Conservation (phyloP, 2,888 invertebrate genomes). For the Orchesellides sinensis region DNA sequence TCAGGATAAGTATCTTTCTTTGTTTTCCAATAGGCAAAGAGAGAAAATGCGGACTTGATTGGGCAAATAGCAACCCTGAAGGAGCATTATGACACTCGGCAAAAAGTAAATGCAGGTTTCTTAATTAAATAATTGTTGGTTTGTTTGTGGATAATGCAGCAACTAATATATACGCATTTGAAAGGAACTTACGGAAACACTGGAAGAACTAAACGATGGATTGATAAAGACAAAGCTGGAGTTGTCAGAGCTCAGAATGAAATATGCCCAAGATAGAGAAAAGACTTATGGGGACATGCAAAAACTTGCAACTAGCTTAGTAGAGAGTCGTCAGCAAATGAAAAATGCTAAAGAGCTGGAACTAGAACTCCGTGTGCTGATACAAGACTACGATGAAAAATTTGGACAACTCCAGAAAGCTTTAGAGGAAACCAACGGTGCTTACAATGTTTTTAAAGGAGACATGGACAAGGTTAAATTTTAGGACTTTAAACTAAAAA, state of each 20-base stretch:
- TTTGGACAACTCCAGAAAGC: constrained; percentile 69
- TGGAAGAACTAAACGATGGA: constrained; percentile 66
- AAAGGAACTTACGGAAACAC: constrained; percentile 54
- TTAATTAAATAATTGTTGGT: neutral
- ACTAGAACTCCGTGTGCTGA: constrained; percentile 63
- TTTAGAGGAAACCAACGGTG: constrained; percentile 68
- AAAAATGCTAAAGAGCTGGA: constrained; percentile 72
- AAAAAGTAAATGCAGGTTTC: constrained; percentile 52
- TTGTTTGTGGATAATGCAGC: neutral
- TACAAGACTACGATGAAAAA: constrained; percentile 73
- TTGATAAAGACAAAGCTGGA: constrained; percentile 67
- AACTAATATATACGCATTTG: too few relatives aligned
- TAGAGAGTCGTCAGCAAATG: constrained; percentile 69
- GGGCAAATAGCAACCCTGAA: constrained; percentile 66
- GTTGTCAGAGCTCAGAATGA: constrained; percentile 67
- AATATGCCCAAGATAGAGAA: constrained; percentile 69
- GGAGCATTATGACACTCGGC: constrained; percentile 67
- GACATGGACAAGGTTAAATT: constrained; percentile 71
- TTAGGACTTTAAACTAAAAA: neutral
- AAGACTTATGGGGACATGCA: constrained; percentile 72
- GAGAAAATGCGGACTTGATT: constrained; percentile 69
- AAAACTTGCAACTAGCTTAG: constrained; percentile 66
- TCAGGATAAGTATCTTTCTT: too few relatives aligned
- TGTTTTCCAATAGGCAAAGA: constrained; percentile 70
- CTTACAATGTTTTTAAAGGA: constrained; percentile 69